Evolutionary conservation across 2,888 invertebrate genomes (phyloP).

Genomic region (Drosophila mayaguana): DNA sequence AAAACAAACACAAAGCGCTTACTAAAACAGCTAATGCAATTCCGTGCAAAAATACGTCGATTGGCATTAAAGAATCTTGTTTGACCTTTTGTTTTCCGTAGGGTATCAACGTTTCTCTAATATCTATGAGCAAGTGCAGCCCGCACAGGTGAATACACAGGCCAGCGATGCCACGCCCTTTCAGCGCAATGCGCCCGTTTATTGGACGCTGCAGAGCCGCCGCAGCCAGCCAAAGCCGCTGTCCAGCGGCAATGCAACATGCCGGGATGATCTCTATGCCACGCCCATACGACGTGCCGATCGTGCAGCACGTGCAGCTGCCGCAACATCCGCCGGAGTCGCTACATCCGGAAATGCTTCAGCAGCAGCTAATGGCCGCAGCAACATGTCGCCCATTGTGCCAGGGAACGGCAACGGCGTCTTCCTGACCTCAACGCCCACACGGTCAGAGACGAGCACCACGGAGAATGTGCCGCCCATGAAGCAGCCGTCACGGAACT

Average conservation of each 20-base stretch:
- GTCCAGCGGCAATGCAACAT: slow-evolving; percentile 59
- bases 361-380: slow-evolving; percentile 32
- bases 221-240: slow-evolving; percentile 76
- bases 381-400: slow-evolving; percentile 89
- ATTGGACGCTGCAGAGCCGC: slow-evolving; percentile 87
- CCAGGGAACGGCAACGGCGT: slow-evolving; percentile 86
- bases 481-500: slow-evolving; percentile 79
- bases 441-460: slow-evolving; percentile 72
- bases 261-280: slow-evolving; percentile 84
- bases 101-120: slow-evolving; percentile 89
- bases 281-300: slow-evolving; percentile 84
- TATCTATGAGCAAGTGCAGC: slow-evolving; percentile 78
- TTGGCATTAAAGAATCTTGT: slow-evolving; percentile 18
- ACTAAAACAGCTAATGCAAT: slow-evolving; percentile 39
- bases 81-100: slow-evolving; percentile 79
- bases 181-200: slow-evolving; percentile 86
- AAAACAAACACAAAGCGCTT: slow-evolving; percentile 5
- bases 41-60: not conserved
- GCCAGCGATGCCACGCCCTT: slow-evolving; percentile 76
- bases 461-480: slow-evolving; percentile 75
- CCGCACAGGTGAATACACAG: slow-evolving; percentile 58
- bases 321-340: slow-evolving; percentile 49
- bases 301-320: slow-evolving; percentile 70
- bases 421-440: slow-evolving; percentile 90
- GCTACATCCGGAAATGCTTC: not conserved